Conservation (phyloP, 2,888 invertebrate genomes). For the Loripinus fragilis region DNA sequence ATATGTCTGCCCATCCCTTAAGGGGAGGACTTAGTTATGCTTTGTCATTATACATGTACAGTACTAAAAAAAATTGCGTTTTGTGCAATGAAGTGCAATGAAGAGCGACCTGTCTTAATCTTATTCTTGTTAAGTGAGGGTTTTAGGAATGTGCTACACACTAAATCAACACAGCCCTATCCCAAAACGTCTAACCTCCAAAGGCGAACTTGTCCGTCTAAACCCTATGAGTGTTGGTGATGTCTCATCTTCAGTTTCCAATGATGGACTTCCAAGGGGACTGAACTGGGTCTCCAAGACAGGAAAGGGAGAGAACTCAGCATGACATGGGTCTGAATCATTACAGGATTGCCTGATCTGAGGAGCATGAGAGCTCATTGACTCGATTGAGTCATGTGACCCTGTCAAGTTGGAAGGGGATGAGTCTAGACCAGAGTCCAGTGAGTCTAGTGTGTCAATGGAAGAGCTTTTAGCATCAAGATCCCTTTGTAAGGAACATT, state of each 20-base stretch:
- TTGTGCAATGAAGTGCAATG: too few relatives aligned
- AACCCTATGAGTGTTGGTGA: slow-evolving; percentile 38
- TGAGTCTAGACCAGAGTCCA: slow-evolving; percentile 53
- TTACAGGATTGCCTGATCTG: too few relatives aligned
- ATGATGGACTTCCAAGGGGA: slow-evolving; percentile 16
- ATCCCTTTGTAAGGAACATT: too few relatives aligned
- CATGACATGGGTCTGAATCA: background rate
- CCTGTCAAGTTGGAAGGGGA: slow-evolving; percentile 35
- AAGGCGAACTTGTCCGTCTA: slow-evolving; percentile 20
- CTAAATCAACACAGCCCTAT: background rate
- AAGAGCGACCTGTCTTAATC: too few relatives aligned
- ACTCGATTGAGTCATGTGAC: slow-evolving; percentile 38
- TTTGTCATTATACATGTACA: too few relatives aligned
- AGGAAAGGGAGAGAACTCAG: background rate
- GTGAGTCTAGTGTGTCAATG: slow-evolving; percentile 47
- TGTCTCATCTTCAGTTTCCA: background rate
- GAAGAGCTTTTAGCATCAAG: slow-evolving; percentile 40
- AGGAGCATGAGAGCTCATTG: too few relatives aligned
- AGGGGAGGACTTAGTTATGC: too few relatives aligned
- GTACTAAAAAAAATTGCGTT: too few relatives aligned
- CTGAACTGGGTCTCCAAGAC: background rate
- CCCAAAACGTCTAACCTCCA: background rate
- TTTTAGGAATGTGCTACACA: background rate
- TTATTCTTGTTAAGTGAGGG: too few relatives aligned
- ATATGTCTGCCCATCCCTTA: too few relatives aligned